Evolutionary conservation across 1,140 invertebrate species (phyloP).

Genomic region (Bombus soroeensis): DNA sequence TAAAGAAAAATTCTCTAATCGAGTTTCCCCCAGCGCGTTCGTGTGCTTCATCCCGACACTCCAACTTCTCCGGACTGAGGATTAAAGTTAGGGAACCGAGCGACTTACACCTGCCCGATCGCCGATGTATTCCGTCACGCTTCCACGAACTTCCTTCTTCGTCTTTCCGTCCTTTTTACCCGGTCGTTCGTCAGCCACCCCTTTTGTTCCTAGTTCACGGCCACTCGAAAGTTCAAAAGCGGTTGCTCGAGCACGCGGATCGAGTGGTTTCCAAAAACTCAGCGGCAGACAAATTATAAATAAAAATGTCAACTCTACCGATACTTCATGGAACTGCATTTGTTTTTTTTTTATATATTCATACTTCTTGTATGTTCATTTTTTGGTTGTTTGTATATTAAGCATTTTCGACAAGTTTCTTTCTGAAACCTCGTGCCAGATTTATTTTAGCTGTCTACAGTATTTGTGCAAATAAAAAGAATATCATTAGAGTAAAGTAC

Average conservation of each 20-base stretch:
- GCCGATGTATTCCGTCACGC: constrained; percentile 68
- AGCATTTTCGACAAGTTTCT: too few species aligned
- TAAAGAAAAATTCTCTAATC: constrained; percentile 68
- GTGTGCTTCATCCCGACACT: not conserved
- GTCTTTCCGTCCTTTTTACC: not conserved
- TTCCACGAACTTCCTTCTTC: constrained; percentile 44
- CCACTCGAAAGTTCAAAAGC: constrained; percentile 52
- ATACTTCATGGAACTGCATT: too few species aligned
- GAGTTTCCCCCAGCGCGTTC: constrained; percentile 39
- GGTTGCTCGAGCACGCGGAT: constrained; percentile 23
- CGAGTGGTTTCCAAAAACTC: not conserved
- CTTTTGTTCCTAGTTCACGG: constrained; percentile 43
- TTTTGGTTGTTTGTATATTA: too few species aligned
- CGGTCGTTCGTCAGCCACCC: constrained; percentile 29
- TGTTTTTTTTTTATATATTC: too few species aligned
- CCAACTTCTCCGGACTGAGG: constrained; percentile 39
- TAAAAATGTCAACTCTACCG: not conserved
- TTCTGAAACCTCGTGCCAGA: too few species aligned
- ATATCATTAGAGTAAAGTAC: too few species aligned
- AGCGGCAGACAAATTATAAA: constrained; percentile 4
- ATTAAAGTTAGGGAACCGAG: constrained; percentile 54
- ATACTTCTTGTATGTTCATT: too few species aligned
- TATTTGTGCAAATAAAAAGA: too few species aligned
- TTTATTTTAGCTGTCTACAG: too few species aligned
- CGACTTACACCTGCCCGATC: constrained; percentile 66